Evolutionary conservation across 2,113 vertebrate genomes (phyloP).

Genomic region (Theristicus caerulescens): DNA sequence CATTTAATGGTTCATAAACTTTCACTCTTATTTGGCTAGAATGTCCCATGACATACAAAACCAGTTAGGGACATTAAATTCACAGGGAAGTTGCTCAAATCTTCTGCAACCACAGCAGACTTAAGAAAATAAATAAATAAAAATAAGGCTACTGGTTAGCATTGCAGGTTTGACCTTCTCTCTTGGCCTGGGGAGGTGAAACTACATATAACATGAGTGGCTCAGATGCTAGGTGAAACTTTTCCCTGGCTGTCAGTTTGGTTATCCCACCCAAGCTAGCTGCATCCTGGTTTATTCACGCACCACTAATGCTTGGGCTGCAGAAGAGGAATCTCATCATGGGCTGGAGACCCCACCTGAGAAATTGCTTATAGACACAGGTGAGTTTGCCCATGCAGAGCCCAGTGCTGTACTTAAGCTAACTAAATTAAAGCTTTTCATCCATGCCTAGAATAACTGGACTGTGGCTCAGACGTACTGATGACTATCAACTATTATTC

Average conservation of each 20-base stretch:
- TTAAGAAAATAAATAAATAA: not conserved
- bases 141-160: not conserved
- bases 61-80: not conserved
- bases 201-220: not conserved
- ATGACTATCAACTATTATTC: not conserved
- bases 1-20: constrained; percentile 28
- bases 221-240: not conserved
- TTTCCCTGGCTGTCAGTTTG: not conserved
- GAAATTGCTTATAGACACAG: not conserved
- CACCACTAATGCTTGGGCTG: not conserved
- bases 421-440: not conserved
- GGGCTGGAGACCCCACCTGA: not conserved
- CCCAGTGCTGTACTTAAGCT: not conserved
- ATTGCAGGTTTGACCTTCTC: not conserved
- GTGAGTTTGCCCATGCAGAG: not conserved
- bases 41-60: not conserved
- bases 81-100: not conserved
- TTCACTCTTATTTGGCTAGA: not conserved
- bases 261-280: not conserved
- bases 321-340: not conserved
- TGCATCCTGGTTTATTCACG: not conserved
- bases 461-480: not conserved
- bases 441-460: not conserved
- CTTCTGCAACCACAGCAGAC: not conserved
- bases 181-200: not conserved